Evolutionary conservation across 2,888 invertebrate genomes (phyloP), one percentile per base, ranked within the genome.

Genomic region (Sphecodes monilicornis): DNA sequence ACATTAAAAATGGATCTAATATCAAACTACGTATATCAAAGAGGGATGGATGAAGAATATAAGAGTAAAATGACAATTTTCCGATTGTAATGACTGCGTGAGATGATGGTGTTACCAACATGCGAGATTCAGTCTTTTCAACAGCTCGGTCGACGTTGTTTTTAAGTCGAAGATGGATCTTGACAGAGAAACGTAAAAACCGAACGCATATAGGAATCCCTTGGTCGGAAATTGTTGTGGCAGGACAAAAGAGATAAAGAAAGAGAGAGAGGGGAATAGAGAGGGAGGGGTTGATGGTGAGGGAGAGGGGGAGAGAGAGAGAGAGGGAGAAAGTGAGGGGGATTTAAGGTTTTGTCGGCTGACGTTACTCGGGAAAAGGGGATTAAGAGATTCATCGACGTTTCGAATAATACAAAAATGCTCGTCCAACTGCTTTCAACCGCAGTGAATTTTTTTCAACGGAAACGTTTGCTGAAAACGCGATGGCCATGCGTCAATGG

Each of bases 351-450:
- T 77, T 71, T 76, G 80, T 80, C 66, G 57, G 71, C 66, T 66
- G 68, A 74, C 60, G 70, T 69, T 70, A 50, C 69, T 26, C 73
- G 72, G 71, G 41, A 39, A 50, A 32, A 57, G 39, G 54, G 80
- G 82, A 82, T 82, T 82, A 82, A 74, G 32, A 70, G 82, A 82
- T 81, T 72, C 80, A 60, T 66, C 22, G 78, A n/a, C 66, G 64
- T 71, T 66, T 71, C 73, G 64, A 71, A 70, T 75, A 66, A 71
- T 81, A 46, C 57, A 60, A 81, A 80, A 72, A 43, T 64, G 50
- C 66, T 57, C 72, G 22, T 41, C 69, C 26, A 26, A 41, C 60
- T 74, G 60, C 22, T 64, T 26, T 32, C 74, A 50, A 16, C 26
- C 39, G 18, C 29, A 72, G 39, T 43, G 50, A 71, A 71, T 57